Percentiles rank a stretch among this genome's conserved stretches.
phyloP scores from a whole-genome alignment of 2,113 vertebrate species.

The Agapornis roseicollis region DNA sequence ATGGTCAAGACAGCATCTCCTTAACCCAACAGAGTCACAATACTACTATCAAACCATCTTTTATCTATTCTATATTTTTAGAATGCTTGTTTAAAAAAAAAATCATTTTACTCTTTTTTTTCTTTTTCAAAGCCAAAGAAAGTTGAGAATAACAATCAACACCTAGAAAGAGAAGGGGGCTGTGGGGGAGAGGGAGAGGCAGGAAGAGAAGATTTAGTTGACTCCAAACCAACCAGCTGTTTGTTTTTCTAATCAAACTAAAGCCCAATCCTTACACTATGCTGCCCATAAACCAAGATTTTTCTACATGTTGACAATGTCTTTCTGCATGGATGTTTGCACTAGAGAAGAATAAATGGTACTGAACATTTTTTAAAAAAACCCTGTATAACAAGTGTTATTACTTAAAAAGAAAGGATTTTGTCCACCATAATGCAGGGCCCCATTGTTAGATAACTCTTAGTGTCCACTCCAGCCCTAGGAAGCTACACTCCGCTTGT shows the following conservation, averaged over 20 bases:
- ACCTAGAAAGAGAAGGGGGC: not conserved
- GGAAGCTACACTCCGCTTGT: not conserved
- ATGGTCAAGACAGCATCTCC: not conserved
- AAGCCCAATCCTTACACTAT: not conserved
- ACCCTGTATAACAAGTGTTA: not conserved
- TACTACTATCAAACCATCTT: not conserved
- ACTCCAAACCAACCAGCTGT: not conserved
- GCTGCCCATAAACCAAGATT: not conserved
- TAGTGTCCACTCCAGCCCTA: not conserved
- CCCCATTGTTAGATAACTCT: not conserved
- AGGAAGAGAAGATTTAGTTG: not conserved
- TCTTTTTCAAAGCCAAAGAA: not conserved
- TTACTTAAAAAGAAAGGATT: not conserved
- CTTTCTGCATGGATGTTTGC: not conserved
- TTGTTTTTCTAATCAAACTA: not conserved
- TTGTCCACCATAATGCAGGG: not conserved
- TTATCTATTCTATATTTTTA: not conserved
- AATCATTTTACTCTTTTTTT: not conserved
- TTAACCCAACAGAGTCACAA: not conserved
- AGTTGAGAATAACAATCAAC: not conserved
- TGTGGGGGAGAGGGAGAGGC: rapidly evolving
- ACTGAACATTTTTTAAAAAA: not conserved
- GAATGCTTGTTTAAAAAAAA: not conserved
- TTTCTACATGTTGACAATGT: not conserved
- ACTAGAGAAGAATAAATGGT: not conserved